A percentile compares a stretch with the other conserved stretches of the same genome.
These are phyloP conservation scores for Ecliptopera silaceata DNA, from an alignment of 2,888 invertebrate genomes.

Conservation along the genomic window DNA sequence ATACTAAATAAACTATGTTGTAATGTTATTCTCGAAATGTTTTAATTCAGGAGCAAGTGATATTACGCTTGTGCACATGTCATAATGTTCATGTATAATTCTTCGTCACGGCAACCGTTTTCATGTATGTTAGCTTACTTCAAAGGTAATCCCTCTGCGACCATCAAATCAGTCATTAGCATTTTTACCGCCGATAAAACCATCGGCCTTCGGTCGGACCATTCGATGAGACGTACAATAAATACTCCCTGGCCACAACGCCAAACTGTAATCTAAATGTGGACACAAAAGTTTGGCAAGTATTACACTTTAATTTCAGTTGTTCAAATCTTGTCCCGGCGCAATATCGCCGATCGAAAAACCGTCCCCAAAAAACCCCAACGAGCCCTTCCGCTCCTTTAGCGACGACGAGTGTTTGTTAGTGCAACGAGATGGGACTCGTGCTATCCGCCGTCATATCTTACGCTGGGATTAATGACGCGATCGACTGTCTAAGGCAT, in stretches of 20 bases:
- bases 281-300: constrained; percentile 80
- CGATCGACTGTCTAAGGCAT: constrained; percentile 82
- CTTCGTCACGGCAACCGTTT: neutral
- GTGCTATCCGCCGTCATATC: constrained; percentile 88
- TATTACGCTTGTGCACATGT: no score
- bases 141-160: constrained; percentile 31
- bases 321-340: constrained; percentile 79
- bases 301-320: constrained; percentile 81
- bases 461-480: constrained; percentile 89
- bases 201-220: constrained; percentile 52
- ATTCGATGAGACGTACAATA: constrained; percentile 51
- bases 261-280: constrained; percentile 78
- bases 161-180: constrained; percentile 42
- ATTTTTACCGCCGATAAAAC: constrained; percentile 50
- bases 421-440: constrained; percentile 84
- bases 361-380: constrained; percentile 48
- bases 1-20: no score
- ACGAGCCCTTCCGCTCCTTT: constrained; percentile 53
- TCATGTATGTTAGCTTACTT: constrained; percentile 22
- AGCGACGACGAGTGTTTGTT: constrained; percentile 44
- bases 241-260: constrained; percentile 60
- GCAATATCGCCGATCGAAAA: constrained; percentile 66
- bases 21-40: no score
- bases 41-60: no score
- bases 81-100: no score